Evolutionary conservation across 2,797 vertebrate species (phyloP), one percentile per base, ranked within the genome.

Genomic region (Ciconia nigra): DNA sequence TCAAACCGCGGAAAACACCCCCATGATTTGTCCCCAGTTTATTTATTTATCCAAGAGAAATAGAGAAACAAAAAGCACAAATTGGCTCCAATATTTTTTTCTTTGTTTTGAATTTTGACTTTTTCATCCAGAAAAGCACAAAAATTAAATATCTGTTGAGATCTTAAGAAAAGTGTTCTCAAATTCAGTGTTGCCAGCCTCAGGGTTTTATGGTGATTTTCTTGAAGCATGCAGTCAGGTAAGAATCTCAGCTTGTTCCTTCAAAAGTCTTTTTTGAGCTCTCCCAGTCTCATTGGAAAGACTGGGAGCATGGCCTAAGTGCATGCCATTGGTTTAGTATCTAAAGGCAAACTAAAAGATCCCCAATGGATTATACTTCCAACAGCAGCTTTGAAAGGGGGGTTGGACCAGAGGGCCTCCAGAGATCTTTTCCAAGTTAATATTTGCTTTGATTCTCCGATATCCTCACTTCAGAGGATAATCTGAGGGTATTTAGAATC

Each of bases 241-340:
- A 62, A 61, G 28, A 82, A 80, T 46, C 51, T 59, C 49, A 55
- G 24, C 11, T 65, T 69, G 24, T 35, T 76, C 44, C 21, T 93
- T 89, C 66, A 61, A 61, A 83, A 67, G 28, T 6, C 35, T 63
- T 70, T 85, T 73, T 57, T 24, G 67, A 61, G n/a, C 28, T 78
- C 26, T 70, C 15, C 15, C 21, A 51, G 13, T 33, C 25, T 55
- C 37, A 37, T 3, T 73, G 42, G 51, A 59, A 89, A 70, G 73
- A 42, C 46, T 24, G 65, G 21, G 42, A 93, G 11, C 31, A 15
- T n/a, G 57, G 26, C 42, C 47, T n/a, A 44, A 49, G 55, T 44
- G 19, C 9, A 7, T 0, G 3, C 12, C 25, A 39, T 49, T 2
- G 0, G 18, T 61, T 81, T 66, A 18, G 9, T 52, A 41, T 33